Conservation (phyloP, 2,888 invertebrate species). For the Clepsis dumicolana region DNA sequence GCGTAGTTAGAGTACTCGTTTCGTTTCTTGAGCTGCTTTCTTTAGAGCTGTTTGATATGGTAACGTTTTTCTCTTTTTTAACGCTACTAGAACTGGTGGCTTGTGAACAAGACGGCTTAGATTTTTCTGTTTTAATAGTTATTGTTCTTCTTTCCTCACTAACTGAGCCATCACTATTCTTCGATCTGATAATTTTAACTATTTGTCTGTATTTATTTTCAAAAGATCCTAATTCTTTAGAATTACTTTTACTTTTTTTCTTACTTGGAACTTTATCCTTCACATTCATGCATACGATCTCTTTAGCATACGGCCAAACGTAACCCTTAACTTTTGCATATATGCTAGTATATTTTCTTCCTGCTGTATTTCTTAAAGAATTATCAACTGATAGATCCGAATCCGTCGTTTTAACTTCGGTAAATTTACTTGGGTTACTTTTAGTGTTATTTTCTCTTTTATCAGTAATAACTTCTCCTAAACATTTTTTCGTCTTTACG, state of each 20-base stretch:
- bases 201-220: slow-evolving; percentile 1
- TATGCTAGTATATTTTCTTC: not conserved
- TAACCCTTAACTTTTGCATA: not conserved
- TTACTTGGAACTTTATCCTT: not conserved
- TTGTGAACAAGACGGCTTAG: not conserved
- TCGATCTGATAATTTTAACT: not conserved
- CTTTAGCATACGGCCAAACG: not conserved
- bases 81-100: not conserved
- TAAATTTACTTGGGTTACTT: too few relatives aligned
- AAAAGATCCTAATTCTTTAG: not conserved
- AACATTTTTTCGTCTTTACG: not conserved
- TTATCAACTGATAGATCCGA: not conserved
- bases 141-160: not conserved
- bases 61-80: not conserved
- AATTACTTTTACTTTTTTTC: not conserved
- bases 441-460: not conserved
- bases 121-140: not conserved
- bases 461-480: not conserved
- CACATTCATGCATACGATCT: not conserved
- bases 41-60: not conserved
- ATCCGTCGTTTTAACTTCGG: not conserved
- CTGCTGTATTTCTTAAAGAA: not conserved
- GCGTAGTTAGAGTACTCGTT: not conserved
- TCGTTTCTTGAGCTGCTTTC: not conserved
- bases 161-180: slow-evolving; percentile 2